Evolutionary conservation across 2,888 invertebrate genomes (phyloP).

Genomic region (Gari tellinella): DNA sequence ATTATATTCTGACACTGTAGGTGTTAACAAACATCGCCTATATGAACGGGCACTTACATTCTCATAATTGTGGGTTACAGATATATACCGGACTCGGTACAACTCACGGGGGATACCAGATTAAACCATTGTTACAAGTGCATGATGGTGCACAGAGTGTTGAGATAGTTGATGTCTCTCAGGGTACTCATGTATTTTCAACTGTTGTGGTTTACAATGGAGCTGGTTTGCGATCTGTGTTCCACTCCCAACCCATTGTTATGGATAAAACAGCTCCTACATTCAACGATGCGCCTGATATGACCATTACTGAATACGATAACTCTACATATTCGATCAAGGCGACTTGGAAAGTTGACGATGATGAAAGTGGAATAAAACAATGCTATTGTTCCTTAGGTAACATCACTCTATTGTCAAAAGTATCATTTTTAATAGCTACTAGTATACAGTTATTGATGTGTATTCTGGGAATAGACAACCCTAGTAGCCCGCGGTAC

Average conservation of each 20-base stretch:
- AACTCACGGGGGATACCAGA: conserved; percentile 47
- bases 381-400: conserved; percentile 28
- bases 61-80: background rate
- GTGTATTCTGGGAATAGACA: no score
- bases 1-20: no score
- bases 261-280: conserved; percentile 54
- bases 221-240: conserved; percentile 53
- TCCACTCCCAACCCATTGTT: conserved; percentile 41
- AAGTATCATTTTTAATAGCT: no score
- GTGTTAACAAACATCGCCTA: no score
- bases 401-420: no score
- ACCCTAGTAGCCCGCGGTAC: no score
- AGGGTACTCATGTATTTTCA: conserved; percentile 52
- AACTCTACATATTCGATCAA: background rate
- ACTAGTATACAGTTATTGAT: no score
- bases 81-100: conserved; percentile 49
- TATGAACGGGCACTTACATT: no score
- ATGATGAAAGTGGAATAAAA: conserved; percentile 33
- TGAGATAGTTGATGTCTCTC: conserved; percentile 30
- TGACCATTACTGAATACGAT: no score
- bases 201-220: conserved; percentile 57
- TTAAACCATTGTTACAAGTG: conserved; percentile 28
- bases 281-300: no score
- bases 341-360: conserved; percentile 22
- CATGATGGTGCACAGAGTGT: conserved; percentile 28